phyloP scores from a whole-genome alignment of 1,140 invertebrate species.

The Neomicropteryx cornuta region DNA sequence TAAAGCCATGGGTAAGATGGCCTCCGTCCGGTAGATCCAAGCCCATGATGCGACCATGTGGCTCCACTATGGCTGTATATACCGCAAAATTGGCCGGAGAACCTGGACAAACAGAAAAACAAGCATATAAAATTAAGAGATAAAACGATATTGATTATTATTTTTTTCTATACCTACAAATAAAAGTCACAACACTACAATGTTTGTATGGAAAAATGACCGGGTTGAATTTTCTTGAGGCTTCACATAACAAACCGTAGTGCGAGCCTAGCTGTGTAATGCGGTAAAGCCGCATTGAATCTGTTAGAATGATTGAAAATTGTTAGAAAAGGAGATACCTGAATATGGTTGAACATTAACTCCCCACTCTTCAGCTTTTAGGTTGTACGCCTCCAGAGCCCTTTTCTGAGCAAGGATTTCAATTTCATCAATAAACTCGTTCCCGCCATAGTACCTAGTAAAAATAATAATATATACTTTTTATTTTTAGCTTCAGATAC shows the following conservation, averaged over 20 bases:
- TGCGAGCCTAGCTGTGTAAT: no score
- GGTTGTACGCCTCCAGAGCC: slow-evolving; percentile 70
- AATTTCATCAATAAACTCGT: slow-evolving; percentile 92
- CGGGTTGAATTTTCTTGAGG: no score
- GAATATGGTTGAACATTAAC: slow-evolving; percentile 98
- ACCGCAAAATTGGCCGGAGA: slow-evolving; percentile 97
- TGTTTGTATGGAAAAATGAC: no score
- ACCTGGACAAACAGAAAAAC: slow-evolving; percentile 47
- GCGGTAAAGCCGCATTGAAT: no score
- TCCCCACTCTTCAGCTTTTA: slow-evolving; percentile 86
- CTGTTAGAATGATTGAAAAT: no score
- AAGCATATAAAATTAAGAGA: no score
- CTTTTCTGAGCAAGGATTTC: slow-evolving; percentile 83
- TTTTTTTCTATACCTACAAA: no score
- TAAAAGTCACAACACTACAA: no score
- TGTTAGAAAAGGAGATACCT: slow-evolving; percentile 17
- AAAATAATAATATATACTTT: slow-evolving; percentile 8
- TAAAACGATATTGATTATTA: no score
- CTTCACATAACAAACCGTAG: no score
- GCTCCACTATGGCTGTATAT: slow-evolving; percentile 76
- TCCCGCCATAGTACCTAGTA: slow-evolving; percentile 87
- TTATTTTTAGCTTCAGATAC: neutral
- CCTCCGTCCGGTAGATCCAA: slow-evolving; percentile 94
- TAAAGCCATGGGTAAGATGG: slow-evolving; percentile 91
- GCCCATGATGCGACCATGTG: slow-evolving; percentile 95